Conservation (phyloP, 2,888 invertebrate species). For the Philereme vetulata region DNA sequence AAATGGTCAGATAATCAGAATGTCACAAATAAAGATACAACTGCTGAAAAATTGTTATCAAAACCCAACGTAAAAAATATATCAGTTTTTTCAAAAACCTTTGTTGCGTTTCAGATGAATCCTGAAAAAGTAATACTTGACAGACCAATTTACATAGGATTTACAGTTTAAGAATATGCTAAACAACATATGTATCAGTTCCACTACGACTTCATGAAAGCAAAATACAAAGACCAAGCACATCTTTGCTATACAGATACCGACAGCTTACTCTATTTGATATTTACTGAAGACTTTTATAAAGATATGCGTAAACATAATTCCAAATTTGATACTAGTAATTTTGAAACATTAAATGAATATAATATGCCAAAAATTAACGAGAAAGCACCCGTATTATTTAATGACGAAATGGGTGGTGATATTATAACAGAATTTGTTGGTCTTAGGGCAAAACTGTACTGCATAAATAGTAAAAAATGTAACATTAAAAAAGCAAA, state of each 20-base stretch:
- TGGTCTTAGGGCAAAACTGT: slow-evolving; percentile 3
- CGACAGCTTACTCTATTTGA: too few species aligned
- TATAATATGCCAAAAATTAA: background rate
- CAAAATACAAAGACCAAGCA: background rate
- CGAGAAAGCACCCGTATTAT: background rate
- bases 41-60: background rate
- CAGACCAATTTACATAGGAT: slow-evolving; percentile 15
- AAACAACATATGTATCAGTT: slow-evolving; percentile 1
- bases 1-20: background rate
- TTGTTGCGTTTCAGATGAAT: slow-evolving; percentile 4
- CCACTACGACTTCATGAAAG: background rate
- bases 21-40: background rate
- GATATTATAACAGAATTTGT: slow-evolving; percentile 2
- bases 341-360: background rate
- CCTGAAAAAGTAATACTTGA: background rate
- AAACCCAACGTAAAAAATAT: slow-evolving; percentile 1
- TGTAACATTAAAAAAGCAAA: slow-evolving; percentile 1
- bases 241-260: background rate
- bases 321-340: background rate
- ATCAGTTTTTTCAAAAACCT: background rate
- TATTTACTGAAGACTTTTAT: background rate
- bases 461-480: background rate
- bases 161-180: slow-evolving; percentile 1
- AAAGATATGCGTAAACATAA: background rate
- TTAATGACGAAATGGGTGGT: slow-evolving; percentile 1